Base-by-base conservation (phyloP, 2,113 vertebrate genomes). In the Poecile atricapillus region DNA sequence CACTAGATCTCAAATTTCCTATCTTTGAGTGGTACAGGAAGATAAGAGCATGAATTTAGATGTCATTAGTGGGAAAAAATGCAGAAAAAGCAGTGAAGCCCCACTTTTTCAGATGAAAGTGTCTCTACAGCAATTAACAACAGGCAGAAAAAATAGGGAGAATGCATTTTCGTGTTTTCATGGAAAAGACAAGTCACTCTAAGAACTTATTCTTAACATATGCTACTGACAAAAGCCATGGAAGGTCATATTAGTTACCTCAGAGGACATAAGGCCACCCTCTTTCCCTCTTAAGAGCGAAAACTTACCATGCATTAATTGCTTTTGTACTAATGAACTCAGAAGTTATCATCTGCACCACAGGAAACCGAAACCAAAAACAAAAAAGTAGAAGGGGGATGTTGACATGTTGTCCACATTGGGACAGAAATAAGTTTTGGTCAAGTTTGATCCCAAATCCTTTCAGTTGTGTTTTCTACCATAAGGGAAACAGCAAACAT, bases 81-180 rank as follows among this genome's bases (percentile, higher is more conserved):
- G 6, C 11, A 79, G 56, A 68, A 56, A 20, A 53, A 10, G 11
- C 0, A 0, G 11, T 27, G 41, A 73, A n/a, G 10, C 7, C 47
- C 11, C 30, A 31, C 7, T 35, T 12, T 60, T 84, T 46, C 50
- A 59, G 10, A 22, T 43, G 53, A 16, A 83, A 13, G 3, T 2
- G 3, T 47, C 4, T 5, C 19, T 81, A 47, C 8, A 58, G 46
- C 10, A 73, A 74, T 59, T 19, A 95, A 82, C 5, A 15, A 89
- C 18, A 47, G 13, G 30, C 24, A 70, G n/a, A 56, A 90, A 55
- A 1, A 4, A 3, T 9, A 37, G 9, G 3, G 14, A 52, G 8
- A 90, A 39, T 7, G 2, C 11, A 20, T 15, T 39, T 39, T 39
- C 39, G 12, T 13, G 4, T 1, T 75, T 69, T 87, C 37, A 39